phyloP scores from a whole-genome alignment of 2,113 vertebrate species.

The Brachyhypopomus gauderio region DNA sequence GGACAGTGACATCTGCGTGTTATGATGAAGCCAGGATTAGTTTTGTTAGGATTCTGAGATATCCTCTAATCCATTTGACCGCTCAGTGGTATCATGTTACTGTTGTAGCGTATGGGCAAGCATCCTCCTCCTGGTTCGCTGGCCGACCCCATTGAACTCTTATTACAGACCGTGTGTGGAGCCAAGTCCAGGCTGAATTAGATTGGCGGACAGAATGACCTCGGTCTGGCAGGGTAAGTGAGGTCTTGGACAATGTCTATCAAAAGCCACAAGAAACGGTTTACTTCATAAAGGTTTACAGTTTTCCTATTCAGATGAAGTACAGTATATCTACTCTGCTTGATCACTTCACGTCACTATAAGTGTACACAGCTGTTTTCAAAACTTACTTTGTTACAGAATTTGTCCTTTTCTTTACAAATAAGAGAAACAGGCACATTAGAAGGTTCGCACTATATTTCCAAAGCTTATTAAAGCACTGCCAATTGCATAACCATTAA shows the following conservation, averaged over 20 bases:
- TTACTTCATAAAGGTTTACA: not conserved
- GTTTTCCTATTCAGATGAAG: not conserved
- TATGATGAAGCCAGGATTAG: constrained; percentile 53
- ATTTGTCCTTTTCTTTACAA: too few species aligned
- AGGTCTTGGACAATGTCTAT: constrained; percentile 7
- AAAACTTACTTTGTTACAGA: not conserved
- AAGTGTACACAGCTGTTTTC: not conserved
- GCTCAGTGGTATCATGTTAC: constrained; percentile 46
- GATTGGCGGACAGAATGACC: constrained; percentile 45
- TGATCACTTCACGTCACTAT: not conserved
- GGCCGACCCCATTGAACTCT: constrained; percentile 49
- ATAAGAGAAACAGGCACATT: not conserved
- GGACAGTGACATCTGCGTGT: constrained; percentile 47
- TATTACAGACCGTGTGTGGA: constrained; percentile 42
- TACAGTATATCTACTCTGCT: not conserved
- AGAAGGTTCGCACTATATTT: not conserved
- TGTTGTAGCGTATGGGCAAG: constrained; percentile 30
- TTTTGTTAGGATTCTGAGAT: constrained; percentile 55
- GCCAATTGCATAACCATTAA: not conserved
- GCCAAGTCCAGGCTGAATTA: constrained; percentile 47
- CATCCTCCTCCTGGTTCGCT: constrained; percentile 42
- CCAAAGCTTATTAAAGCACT: not conserved
- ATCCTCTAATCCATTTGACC: constrained; percentile 47
- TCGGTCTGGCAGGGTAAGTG: constrained; percentile 12
- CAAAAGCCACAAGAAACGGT: not conserved